Conservation (phyloP, 2,113 vertebrate species). For the Hiodon alosoides region DNA sequence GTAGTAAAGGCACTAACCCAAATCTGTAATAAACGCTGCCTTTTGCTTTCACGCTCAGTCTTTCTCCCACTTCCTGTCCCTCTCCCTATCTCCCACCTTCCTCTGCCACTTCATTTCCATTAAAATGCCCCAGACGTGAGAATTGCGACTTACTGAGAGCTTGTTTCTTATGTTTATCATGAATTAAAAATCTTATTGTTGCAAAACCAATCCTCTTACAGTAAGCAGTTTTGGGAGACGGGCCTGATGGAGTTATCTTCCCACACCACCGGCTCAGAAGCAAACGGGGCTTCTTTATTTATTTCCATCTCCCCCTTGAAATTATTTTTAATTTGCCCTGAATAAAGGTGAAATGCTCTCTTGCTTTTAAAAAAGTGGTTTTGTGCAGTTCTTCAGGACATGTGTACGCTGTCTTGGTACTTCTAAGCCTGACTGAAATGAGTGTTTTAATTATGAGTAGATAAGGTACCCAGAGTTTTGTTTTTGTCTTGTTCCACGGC, state of each 20-base stretch:
- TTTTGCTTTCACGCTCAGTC: not conserved
- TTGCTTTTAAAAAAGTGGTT: constrained; percentile 31
- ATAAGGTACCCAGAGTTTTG: not conserved
- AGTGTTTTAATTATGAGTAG: constrained; percentile 2
- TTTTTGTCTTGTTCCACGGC: too few relatives aligned
- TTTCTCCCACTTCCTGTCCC: constrained; percentile 11
- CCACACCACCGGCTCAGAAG: constrained; percentile 32
- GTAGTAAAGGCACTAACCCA: too few relatives aligned
- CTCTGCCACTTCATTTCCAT: constrained; percentile 14
- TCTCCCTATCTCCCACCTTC: constrained; percentile 32
- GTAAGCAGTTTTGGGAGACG: constrained; percentile 63
- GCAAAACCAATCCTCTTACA: constrained; percentile 65
- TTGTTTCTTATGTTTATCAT: constrained; percentile 62
- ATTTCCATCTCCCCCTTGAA: constrained; percentile 13
- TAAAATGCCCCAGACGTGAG: constrained; percentile 20
- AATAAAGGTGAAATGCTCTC: constrained; percentile 44
- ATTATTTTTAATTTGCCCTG: constrained; percentile 27
- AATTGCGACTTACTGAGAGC: constrained; percentile 57
- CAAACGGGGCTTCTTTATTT: constrained; percentile 29
- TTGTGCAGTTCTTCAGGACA: constrained; percentile 25
- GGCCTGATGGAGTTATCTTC: constrained; percentile 54
- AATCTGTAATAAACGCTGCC: not conserved
- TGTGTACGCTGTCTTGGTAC: constrained; percentile 4
- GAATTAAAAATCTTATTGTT: constrained; percentile 67
- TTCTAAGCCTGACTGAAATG: not conserved